phyloP scores from a whole-genome alignment of 1,140 invertebrate species.

The Hyles euphorbiae region DNA sequence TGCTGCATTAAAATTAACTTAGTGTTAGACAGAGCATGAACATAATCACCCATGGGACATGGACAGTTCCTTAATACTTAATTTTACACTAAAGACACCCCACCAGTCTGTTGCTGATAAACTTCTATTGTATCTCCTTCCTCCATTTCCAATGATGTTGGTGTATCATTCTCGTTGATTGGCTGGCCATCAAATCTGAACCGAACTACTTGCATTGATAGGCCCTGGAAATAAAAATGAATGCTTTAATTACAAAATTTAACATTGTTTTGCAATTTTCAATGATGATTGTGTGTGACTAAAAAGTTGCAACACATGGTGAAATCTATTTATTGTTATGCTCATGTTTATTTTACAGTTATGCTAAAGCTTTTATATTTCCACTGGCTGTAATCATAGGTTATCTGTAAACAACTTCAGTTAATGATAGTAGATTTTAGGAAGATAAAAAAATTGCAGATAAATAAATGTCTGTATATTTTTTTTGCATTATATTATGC shows the following conservation, averaged over 20 bases:
- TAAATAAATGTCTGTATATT: no score
- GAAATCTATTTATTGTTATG: no score
- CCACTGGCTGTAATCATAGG: no score
- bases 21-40: constrained; percentile 57
- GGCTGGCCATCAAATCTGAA: constrained; percentile 96
- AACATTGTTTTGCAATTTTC: neutral
- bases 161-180: constrained; percentile 95
- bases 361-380: no score
- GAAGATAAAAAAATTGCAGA: no score
- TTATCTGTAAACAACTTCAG: no score
- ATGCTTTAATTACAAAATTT: neutral
- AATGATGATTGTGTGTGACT: no score
- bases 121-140: constrained; percentile 97
- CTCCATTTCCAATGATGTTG: constrained; percentile 93
- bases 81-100: constrained; percentile 69
- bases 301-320: no score
- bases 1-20: constrained; percentile 60
- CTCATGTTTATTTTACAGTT: no score
- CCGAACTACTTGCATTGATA: constrained; percentile 90
- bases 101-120: constrained; percentile 95
- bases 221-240: constrained; percentile 77
- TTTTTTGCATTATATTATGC: no score
- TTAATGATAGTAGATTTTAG: no score
- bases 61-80: constrained; percentile 61
- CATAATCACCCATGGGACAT: constrained; percentile 42